Conservation (phyloP, 2,888 invertebrate genomes). For the Sepiola atlantica region DNA sequence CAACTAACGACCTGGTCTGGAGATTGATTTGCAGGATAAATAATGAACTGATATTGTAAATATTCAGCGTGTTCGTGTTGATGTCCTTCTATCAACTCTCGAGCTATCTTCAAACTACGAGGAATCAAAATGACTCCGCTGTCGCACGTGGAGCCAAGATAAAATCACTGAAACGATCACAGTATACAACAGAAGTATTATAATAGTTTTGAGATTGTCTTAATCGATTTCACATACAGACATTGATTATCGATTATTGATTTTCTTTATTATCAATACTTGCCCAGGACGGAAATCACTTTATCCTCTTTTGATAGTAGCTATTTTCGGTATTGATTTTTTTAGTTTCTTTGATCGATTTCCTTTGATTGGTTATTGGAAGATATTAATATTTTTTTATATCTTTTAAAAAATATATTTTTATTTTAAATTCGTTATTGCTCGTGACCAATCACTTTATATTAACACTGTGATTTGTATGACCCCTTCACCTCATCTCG, state of each 20-base stretch:
- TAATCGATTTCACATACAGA: neutral
- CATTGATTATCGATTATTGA: neutral
- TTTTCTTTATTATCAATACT: neutral
- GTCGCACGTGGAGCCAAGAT: too few relatives aligned
- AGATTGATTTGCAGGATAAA: too few relatives aligned
- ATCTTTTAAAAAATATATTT: neutral
- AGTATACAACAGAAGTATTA: too few relatives aligned
- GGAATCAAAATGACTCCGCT: too few relatives aligned
- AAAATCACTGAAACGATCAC: too few relatives aligned
- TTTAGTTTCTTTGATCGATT: neutral
- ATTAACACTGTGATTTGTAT: neutral
- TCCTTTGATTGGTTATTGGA: neutral
- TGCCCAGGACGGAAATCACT: neutral
- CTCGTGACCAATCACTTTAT: neutral
- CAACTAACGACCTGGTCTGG: too few relatives aligned
- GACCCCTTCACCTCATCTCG: neutral
- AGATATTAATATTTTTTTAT: neutral
- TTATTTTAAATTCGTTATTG: neutral
- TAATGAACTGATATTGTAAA: too few relatives aligned
- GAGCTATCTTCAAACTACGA: too few relatives aligned
- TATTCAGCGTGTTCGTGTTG: too few relatives aligned
- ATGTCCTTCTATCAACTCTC: too few relatives aligned
- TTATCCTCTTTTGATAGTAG: neutral
- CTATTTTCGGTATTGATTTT: neutral
- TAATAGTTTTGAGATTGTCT: neutral